Percentiles rank a stretch among this genome's conserved stretches.
These are phyloP conservation scores for Tenthredo amoena DNA, from an alignment of 2,888 invertebrate genomes.

Conservation along the genomic window DNA sequence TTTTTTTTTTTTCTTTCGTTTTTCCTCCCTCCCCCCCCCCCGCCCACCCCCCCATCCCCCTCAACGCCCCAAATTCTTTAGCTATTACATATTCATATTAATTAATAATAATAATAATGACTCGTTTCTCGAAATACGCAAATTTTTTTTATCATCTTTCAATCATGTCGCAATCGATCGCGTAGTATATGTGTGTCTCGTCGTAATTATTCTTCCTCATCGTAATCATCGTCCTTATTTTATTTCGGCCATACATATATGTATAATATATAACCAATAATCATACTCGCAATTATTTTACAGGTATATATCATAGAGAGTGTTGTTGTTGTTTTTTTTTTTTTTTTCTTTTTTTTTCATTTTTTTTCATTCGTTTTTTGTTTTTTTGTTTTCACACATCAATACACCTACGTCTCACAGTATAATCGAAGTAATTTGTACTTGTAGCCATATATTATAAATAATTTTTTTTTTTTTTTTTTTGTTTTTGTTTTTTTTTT, in stretches of 20 bases:
- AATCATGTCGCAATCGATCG: no score
- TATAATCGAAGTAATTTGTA: conserved; percentile 79
- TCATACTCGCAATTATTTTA: neutral
- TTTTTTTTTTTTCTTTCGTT: neutral
- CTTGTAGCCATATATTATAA: conserved; percentile 79
- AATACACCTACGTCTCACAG: conserved; percentile 76
- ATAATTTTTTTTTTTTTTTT: conserved; percentile 74
- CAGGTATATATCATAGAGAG: neutral
- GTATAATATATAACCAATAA: neutral
- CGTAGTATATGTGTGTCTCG: no score
- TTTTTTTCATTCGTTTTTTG: no score
- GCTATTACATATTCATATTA: neutral
- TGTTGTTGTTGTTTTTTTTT: neutral
- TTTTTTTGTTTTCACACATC: conserved; percentile 72
- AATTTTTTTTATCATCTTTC: neutral
- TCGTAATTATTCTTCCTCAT: no score
- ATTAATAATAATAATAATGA: neutral
- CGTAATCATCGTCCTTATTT: neutral
- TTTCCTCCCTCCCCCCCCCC: neutral
- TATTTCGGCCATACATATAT: neutral
- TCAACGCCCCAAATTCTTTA: neutral
- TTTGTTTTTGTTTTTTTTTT: conserved; percentile 65
- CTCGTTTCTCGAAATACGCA: neutral
- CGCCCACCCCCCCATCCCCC: neutral
- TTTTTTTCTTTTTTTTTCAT: conserved; percentile 1